A percentile compares a stretch with the other conserved stretches of the same genome.
Conservation (phyloP, 2,113 vertebrate genomes). For the Terrapene triunguis region DNA sequence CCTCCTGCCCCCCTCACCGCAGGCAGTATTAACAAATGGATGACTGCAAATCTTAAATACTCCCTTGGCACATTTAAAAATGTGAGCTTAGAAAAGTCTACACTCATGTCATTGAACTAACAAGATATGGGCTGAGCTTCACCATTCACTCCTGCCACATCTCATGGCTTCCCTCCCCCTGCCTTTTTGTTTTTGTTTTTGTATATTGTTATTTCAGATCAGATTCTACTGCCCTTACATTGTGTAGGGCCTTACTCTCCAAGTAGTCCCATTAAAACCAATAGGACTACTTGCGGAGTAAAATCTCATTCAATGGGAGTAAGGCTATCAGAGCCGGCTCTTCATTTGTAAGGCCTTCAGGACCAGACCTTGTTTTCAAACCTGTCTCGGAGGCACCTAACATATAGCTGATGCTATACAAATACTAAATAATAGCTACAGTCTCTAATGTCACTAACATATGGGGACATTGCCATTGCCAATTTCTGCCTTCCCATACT, state of each 20-base stretch:
- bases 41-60: background rate
- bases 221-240: background rate
- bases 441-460: background rate
- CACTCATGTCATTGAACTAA: background rate
- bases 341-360: background rate
- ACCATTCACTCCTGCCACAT: background rate
- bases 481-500: accelerated
- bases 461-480: background rate
- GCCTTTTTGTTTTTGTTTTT: background rate
- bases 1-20: background rate
- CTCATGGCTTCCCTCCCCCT: background rate
- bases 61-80: background rate
- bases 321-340: background rate
- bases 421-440: background rate
- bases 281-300: background rate
- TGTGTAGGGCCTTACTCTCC: background rate
- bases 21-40: background rate
- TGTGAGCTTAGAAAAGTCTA: background rate
- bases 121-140: background rate
- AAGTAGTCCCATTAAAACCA: background rate
- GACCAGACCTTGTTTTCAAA: background rate
- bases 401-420: background rate
- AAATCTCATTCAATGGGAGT: background rate
- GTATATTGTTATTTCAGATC: background rate
- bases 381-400: background rate